phyloP scores from a whole-genome alignment of 2,888 invertebrate genomes.

The Andrena trimmerana region DNA sequence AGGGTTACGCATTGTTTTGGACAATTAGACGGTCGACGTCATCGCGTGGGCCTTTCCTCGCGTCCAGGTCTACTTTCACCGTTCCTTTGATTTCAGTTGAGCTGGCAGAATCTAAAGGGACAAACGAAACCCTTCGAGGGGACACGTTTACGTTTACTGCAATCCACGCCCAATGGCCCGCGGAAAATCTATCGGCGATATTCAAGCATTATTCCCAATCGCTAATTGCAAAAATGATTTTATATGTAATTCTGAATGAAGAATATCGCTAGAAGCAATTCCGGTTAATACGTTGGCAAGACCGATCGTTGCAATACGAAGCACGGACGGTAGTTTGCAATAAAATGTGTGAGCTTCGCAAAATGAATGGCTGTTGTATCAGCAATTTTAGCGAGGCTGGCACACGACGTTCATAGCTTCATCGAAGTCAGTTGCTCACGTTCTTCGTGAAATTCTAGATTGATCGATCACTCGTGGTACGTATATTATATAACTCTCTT shows the following conservation, averaged over 20 bases:
- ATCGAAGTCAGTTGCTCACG: conserved; percentile 59
- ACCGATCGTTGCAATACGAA: conserved; percentile 52
- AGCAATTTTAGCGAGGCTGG: conserved; percentile 73
- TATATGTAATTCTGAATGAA: not conserved
- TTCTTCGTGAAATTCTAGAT: conserved; percentile 59
- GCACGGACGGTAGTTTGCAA: conserved; percentile 55
- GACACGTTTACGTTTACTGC: not conserved
- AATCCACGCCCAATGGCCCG: not conserved
- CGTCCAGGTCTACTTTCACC: conserved; percentile 13
- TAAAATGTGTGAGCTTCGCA: conserved; percentile 76
- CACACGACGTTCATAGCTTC: conserved; percentile 59
- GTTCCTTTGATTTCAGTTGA: conserved; percentile 26
- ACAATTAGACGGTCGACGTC: conserved; percentile 10
- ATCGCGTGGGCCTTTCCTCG: conserved; percentile 17
- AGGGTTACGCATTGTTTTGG: not conserved
- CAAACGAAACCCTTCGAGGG: not conserved
- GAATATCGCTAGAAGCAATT: conserved; percentile 13
- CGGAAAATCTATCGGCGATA: not conserved
- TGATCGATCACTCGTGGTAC: conserved; percentile 56
- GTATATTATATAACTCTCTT: conserved; percentile 49
- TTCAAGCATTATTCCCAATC: not conserved
- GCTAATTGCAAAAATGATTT: not conserved
- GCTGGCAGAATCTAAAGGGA: conserved; percentile 2
- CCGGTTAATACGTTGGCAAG: conserved; percentile 2
- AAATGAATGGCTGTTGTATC: conserved; percentile 77